Percentiles rank a stretch among this genome's conserved stretches.
Conservation (phyloP, 35 echinoderm and acorn worm species). For the Antedon bifida region DNA sequence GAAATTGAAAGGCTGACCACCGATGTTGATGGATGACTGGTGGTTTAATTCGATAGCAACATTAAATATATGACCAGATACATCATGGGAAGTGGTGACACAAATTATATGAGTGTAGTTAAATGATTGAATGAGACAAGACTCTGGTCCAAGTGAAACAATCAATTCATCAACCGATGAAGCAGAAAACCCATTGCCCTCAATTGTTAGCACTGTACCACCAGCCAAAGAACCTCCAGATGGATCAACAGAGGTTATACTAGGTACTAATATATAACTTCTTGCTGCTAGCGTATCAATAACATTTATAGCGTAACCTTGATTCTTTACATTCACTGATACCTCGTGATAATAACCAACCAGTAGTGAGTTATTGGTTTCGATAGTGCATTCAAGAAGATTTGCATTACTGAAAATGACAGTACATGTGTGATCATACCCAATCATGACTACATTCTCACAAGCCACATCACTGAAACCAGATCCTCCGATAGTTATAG, state of each 20-base stretch:
- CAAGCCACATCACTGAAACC: slow-evolving; percentile 30
- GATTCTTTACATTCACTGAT: slow-evolving; percentile 32
- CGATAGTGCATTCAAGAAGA: slow-evolving; percentile 13
- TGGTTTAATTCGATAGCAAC: too few species aligned
- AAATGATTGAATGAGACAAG: slow-evolving; percentile 4
- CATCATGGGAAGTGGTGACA: too few species aligned
- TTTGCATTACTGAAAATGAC: not conserved
- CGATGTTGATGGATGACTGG: too few species aligned
- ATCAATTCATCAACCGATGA: not conserved
- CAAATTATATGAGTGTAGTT: slow-evolving; percentile 33
- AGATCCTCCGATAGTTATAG: slow-evolving; percentile 18
- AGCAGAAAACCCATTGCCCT: slow-evolving; percentile 31
- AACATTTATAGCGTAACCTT: slow-evolving; percentile 18
- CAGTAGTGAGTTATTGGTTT: slow-evolving; percentile 5
- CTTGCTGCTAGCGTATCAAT: not conserved
- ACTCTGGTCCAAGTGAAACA: slow-evolving; percentile 7
- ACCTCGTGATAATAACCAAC: slow-evolving; percentile 13
- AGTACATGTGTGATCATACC: slow-evolving; percentile 16
- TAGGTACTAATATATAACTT: slow-evolving; percentile 10
- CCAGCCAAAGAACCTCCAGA: slow-evolving; percentile 23
- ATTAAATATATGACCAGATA: too few species aligned
- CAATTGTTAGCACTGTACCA: slow-evolving; percentile 23
- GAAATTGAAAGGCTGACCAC: too few species aligned
- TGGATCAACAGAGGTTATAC: not conserved
- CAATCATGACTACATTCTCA: slow-evolving; percentile 21